Conservation (phyloP, 2,888 invertebrate species). For the Amphipoea lucens region DNA sequence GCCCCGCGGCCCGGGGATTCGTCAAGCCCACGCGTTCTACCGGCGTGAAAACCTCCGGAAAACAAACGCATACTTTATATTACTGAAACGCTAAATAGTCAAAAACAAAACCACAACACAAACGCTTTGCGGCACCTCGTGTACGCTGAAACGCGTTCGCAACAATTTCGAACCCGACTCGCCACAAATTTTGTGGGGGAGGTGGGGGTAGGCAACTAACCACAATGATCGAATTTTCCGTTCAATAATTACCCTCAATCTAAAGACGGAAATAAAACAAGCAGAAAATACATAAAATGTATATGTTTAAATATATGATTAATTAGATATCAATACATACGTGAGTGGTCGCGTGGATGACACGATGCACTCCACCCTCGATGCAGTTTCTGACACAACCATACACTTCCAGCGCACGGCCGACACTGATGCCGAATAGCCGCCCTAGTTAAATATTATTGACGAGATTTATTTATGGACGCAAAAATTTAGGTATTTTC, state of each 20-base stretch:
- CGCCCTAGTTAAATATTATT: slow-evolving; percentile 49
- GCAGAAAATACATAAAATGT: neutral
- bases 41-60: slow-evolving; percentile 11
- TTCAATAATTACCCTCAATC: slow-evolving; percentile 24
- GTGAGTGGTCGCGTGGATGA: slow-evolving; percentile 28
- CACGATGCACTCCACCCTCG: slow-evolving; percentile 16
- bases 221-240: slow-evolving; percentile 33
- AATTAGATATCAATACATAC: slow-evolving; percentile 38
- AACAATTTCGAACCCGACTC: slow-evolving; percentile 31
- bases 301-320: neutral
- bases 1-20: slow-evolving; percentile 3
- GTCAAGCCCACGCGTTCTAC: slow-evolving; percentile 22
- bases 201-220: slow-evolving; percentile 1
- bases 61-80: slow-evolving; percentile 23
- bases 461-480: slow-evolving; percentile 46
- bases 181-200: slow-evolving; percentile 15
- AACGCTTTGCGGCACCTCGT: slow-evolving; percentile 26
- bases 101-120: slow-evolving; percentile 46
- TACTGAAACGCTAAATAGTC: slow-evolving; percentile 33
- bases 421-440: slow-evolving; percentile 50
- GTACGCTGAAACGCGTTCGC: slow-evolving; percentile 27
- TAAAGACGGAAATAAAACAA: neutral
- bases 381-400: slow-evolving; percentile 59
- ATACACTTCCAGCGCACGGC: slow-evolving; percentile 47
- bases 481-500: slow-evolving; percentile 32